Evolutionary conservation across 2,888 invertebrate species (phyloP).

Genomic region (Dynastes hyllus): DNA sequence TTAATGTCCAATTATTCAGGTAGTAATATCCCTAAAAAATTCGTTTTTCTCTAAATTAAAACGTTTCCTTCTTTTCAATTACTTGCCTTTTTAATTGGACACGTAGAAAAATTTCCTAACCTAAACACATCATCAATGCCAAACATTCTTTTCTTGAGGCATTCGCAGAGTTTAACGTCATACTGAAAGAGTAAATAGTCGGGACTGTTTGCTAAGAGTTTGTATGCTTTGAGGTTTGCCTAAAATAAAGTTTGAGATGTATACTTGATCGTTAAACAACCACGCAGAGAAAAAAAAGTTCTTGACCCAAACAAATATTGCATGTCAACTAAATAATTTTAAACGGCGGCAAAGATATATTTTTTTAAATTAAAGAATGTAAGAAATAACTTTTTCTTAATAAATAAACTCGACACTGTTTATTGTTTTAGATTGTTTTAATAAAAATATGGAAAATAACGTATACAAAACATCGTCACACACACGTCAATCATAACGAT

Average conservation of each 20-base stretch:
- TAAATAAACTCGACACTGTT: no score
- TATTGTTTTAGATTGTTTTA: no score
- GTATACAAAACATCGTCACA: no score
- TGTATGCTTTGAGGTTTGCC: background rate
- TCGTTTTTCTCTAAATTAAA: background rate
- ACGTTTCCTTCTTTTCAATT: background rate
- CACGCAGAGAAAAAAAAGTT: no score
- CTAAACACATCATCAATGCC: background rate
- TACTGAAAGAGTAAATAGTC: background rate
- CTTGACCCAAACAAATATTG: no score
- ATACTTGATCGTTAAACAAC: background rate
- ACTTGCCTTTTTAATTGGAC: conserved; percentile 10
- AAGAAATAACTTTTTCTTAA: no score
- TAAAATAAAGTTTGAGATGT: background rate
- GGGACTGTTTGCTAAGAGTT: background rate
- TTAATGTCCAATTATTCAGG: background rate
- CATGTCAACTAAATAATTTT: no score
- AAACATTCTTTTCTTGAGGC: background rate
- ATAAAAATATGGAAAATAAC: no score
- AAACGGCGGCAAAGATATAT: no score
- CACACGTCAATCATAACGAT: no score
- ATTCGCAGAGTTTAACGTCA: background rate
- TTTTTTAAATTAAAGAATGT: no score
- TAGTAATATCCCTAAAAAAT: conserved; percentile 8
- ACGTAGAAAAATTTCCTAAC: background rate